Conservation (phyloP, 2,888 invertebrate species). For the Phengaris alcon region DNA sequence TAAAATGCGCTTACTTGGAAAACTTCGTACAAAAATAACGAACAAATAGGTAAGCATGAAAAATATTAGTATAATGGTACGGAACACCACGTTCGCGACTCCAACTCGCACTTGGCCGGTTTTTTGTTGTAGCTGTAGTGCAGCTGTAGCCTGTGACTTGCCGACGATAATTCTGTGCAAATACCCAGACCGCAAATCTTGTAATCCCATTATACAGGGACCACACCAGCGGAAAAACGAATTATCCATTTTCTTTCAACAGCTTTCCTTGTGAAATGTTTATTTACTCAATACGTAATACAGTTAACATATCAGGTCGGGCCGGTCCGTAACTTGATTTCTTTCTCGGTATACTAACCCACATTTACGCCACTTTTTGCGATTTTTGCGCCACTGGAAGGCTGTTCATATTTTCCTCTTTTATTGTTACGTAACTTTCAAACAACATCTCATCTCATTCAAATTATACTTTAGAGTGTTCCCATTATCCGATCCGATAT, state of each 20-base stretch:
- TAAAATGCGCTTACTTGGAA: no score
- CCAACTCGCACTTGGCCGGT: no score
- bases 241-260: conserved; percentile 6
- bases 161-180: no score
- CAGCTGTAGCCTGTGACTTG: no score
- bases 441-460: neutral
- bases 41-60: no score
- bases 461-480: no score
- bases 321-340: conserved; percentile 26
- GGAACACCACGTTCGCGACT: no score
- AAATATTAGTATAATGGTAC: no score
- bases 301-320: conserved; percentile 7
- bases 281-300: conserved; percentile 20
- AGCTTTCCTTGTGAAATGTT: conserved; percentile 8
- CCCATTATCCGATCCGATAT: no score
- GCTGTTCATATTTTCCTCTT: neutral
- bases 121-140: no score
- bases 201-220: neutral
- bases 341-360: conserved; percentile 24
- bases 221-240: neutral
- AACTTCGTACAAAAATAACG: no score
- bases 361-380: conserved; percentile 16
- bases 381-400: neutral
- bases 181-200: no score
- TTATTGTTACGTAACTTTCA: neutral